Evolutionary conservation across 2,113 vertebrate species (phyloP), one percentile per base, ranked within the genome.

Genomic region (Platichthys stellatus): DNA sequence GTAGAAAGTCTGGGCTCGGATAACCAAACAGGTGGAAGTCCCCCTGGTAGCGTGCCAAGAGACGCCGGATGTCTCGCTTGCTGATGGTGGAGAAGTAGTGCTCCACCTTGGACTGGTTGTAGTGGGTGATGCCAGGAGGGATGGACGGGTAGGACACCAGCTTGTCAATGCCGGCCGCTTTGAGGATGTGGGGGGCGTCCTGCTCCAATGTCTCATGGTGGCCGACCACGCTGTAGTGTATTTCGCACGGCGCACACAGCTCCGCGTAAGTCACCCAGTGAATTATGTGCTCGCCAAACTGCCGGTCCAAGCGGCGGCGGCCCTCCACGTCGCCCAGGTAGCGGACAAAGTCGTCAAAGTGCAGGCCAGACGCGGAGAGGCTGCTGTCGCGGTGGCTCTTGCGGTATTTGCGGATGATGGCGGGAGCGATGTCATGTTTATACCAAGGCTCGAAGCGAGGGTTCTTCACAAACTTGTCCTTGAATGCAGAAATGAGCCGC

Each of bases 361-460:
- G 97, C 73, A 99, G 94, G 56, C 97, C 98, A 2, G 93, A 91
- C 71, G 93, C 92, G 4, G 73, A 8, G 24, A 92, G 92, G 4
- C 85, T 76, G 3, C n/a, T 73, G 43, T 88, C 58, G 0, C 94
- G 94, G 76, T 96, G 97, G 69, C 94, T 94, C 90, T 88, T 95
- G 66, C 97, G 93, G 63, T 99, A 99, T 60, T 98, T 98, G 2
- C 95, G 95, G 72, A 99, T 97, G 85, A 99, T 99, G 88, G 94
- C 95, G 0, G 98, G 98, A 17, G 98, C 98, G 2, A 99, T 99
- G 87, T 97, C 95, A 6, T 98, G 97, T 85, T 97, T 95, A 90
- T 99, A 99, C 98, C 98, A 99, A 0, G 98, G 98, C 78, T 99
- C 98, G 4, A 97, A 98, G 9, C 98, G 96, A 1, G 98, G 98